Evolutionary conservation across 1,140 invertebrate genomes (phyloP), one percentile per base, ranked within the genome.

Genomic region (Saxidomus purpurata): DNA sequence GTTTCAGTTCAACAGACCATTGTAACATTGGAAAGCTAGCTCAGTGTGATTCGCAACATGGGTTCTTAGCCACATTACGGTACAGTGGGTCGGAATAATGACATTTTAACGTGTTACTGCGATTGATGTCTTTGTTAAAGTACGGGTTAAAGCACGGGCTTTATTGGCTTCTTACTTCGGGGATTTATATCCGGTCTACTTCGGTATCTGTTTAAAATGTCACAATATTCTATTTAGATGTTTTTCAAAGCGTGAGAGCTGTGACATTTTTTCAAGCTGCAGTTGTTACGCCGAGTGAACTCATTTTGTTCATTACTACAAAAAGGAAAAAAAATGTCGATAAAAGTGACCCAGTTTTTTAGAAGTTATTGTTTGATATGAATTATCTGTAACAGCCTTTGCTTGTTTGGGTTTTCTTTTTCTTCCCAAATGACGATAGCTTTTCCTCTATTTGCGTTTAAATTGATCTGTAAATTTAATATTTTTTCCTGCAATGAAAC

Each of bases 41-140:
- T 28, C 63, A 34, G 28, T 36, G 25, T 43, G 69, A 69, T 19
- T 34, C 83, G 1, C 83, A 22, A 43, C 83, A 85, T 52, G 83
- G 40, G 36, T 38, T 52, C 67, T 38, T 40, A 43, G 49, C 47
- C 76, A 8, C 76, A 52, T 59, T 83, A 69, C 38, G 81, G 36
- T 83, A 67, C 81, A 43, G 17, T 83, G 34, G n/a, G 52, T n/a
- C 28, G 22, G 38, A 38, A 83, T 83, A 67, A 83, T 31, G 47
- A 69, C 55, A 55, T 80, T 61, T 69, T 83, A 63, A 83, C 67
- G 25, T 55, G 76, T 79, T 34, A 28, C 76, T 36, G 17, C 47
- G 76, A n/a, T 79, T 79, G 76, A 79, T 52, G 76, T 79, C 76
- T 79, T 79, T 79, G 76, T 79, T n/a, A 79, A 74, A 43, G 19